Conservation (phyloP, 2,797 vertebrate genomes). For the Cryptoblepharus egeriae region DNA sequence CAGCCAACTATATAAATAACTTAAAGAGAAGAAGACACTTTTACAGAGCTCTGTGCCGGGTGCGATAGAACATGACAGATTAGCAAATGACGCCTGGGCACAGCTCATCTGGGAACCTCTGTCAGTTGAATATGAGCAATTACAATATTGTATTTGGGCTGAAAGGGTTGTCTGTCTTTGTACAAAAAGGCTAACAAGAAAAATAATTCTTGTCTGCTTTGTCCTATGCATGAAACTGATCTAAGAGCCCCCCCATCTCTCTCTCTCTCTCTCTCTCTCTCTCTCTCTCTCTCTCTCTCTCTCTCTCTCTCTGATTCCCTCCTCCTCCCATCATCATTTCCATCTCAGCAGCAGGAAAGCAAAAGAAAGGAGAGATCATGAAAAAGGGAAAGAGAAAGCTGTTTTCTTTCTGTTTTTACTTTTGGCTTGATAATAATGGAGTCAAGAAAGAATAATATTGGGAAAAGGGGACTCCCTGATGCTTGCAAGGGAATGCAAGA, state of each 20-base stretch:
- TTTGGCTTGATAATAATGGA: constrained; percentile 61
- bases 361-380: constrained; percentile 8
- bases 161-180: constrained; percentile 76
- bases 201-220: constrained; percentile 71
- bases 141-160: constrained; percentile 77
- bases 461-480: constrained; percentile 60
- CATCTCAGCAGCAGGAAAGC: constrained; percentile 24
- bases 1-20: constrained; percentile 83
- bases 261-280: background rate
- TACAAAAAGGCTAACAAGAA: constrained; percentile 70
- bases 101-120: constrained; percentile 76
- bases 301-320: background rate
- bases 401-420: constrained; percentile 59
- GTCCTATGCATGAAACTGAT: constrained; percentile 57
- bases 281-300: background rate
- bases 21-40: constrained; percentile 80
- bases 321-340: constrained; percentile 19
- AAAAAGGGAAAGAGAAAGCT: constrained; percentile 47
- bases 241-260: constrained; percentile 41
- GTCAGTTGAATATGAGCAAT: constrained; percentile 77
- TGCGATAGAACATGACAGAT: constrained; percentile 81
- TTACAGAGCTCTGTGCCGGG: constrained; percentile 65
- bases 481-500: constrained; percentile 43
- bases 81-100: constrained; percentile 74
- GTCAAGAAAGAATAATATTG: constrained; percentile 66